These are phyloP conservation scores for Penaeus indicus DNA, from an alignment of 1,140 invertebrate genomes.

Conservation along the genomic window DNA sequence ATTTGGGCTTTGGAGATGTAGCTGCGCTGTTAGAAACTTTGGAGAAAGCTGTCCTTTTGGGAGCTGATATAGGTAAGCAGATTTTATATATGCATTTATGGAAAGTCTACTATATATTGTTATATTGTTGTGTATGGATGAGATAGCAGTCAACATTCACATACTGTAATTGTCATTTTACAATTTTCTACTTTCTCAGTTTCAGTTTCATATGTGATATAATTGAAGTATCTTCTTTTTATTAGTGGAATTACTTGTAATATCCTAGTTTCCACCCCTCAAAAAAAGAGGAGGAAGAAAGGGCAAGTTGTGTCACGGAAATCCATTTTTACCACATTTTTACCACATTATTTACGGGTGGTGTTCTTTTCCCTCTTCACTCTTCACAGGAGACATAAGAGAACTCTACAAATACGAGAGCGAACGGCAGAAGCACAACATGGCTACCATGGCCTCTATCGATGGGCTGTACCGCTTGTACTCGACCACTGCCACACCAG, in stretches of 20 bases:
- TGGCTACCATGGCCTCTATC: constrained; percentile 88
- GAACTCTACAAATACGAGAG: constrained; percentile 86
- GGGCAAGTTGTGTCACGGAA: background rate
- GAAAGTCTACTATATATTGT: no score
- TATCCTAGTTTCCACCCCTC: no score
- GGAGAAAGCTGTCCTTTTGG: constrained; percentile 79
- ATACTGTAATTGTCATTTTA: no score
- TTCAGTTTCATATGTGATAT: no score
- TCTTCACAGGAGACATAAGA: constrained; percentile 32
- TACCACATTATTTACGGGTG: background rate
- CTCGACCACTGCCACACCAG: constrained; percentile 80
- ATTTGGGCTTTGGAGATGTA: constrained; percentile 96
- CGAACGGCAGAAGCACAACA: constrained; percentile 84
- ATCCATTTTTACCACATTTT: background rate
- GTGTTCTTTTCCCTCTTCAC: background rate
- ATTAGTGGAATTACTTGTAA: no score
- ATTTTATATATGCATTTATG: no score
- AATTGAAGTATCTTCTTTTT: no score
- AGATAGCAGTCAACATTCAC: no score
- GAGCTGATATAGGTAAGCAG: constrained; percentile 77
- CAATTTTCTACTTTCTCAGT: no score
- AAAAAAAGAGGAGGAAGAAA: no score
- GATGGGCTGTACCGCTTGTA: constrained; percentile 92
- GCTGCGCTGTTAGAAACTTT: constrained; percentile 79
- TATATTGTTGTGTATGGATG: no score